Evolutionary conservation across 1,140 invertebrate genomes (phyloP).

Genomic region (Drosophila athabasca): DNA sequence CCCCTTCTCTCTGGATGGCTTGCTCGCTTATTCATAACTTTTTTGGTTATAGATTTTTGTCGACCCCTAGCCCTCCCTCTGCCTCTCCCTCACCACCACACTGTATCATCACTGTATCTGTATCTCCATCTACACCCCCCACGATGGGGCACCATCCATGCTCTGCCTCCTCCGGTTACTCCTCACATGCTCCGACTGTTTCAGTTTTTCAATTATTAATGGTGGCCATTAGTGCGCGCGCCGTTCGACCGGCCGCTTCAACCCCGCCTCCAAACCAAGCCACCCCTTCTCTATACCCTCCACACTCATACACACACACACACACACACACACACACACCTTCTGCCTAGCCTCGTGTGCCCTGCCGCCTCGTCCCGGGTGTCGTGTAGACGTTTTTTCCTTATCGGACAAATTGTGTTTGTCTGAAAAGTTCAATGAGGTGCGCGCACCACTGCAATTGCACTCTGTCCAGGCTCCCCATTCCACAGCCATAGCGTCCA

Average conservation of each 20-base stretch:
- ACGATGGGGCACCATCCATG: conserved; percentile 28
- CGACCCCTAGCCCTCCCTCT: conserved; percentile 40
- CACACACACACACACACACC: not conserved
- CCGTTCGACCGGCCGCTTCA: conserved; percentile 33
- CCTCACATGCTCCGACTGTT: conserved; percentile 76
- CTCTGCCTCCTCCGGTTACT: conserved; percentile 11
- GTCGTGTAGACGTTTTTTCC: conserved; percentile 54
- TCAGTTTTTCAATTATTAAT: conserved; percentile 83
- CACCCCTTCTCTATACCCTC: not conserved
- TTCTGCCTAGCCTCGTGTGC: not conserved
- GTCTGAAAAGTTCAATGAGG: conserved; percentile 81
- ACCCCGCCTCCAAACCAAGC: not conserved
- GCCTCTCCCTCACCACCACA: conserved; percentile 1
- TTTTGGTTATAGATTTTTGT: conserved; percentile 81
- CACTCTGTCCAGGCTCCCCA: conserved; percentile 34
- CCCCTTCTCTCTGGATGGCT: not conserved
- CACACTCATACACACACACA: conserved; percentile 1
- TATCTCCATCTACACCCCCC: conserved; percentile 14
- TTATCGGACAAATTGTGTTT: conserved; percentile 82
- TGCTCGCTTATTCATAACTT: conserved; percentile 78
- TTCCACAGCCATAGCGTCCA: conserved; percentile 13
- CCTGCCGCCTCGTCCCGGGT: conserved; percentile 7
- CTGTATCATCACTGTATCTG: conserved; percentile 19
- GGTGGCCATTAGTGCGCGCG: conserved; percentile 80
- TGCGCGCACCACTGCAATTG: conserved; percentile 70